These are phyloP conservation scores for Lagopus muta DNA, from an alignment of 2,113 vertebrate genomes.

Conservation along the genomic window DNA sequence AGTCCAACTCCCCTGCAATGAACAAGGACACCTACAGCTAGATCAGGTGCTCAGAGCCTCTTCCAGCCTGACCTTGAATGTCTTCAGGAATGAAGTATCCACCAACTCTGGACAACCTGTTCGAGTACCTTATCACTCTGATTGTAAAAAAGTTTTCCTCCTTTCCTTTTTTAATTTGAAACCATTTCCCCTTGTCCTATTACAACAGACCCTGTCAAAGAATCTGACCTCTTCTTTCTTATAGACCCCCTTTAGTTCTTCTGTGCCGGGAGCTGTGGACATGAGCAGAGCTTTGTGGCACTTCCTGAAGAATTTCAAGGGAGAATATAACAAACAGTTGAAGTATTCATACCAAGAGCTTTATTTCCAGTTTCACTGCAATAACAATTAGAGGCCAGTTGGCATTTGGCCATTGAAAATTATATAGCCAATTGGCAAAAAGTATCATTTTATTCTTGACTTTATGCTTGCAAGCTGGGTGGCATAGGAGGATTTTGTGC, in stretches of 20 bases:
- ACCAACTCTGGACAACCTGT: no score
- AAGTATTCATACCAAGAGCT: conserved; percentile 58
- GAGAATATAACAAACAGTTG: conserved; percentile 29
- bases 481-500: conserved; percentile 48
- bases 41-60: no score
- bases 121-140: no score
- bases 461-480: conserved; percentile 67
- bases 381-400: conserved; percentile 62
- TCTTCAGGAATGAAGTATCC: no score
- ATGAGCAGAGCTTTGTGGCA: background rate
- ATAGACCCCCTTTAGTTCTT: background rate
- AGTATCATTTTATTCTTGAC: conserved; percentile 62
- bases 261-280: background rate
- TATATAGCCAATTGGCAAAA: conserved; percentile 70
- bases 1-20: no score
- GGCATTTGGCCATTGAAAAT: conserved; percentile 67
- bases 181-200: no score
- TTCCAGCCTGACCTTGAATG: no score
- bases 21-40: no score
- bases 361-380: conserved; percentile 64
- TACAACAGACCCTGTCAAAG: no score
- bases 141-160: no score
- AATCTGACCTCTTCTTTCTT: no score
- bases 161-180: no score
- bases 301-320: conserved; percentile 34